Evolutionary conservation across 2,113 vertebrate species (phyloP), one percentile per base, ranked within the genome.

Genomic region (Oncorhynchus mykiss): DNA sequence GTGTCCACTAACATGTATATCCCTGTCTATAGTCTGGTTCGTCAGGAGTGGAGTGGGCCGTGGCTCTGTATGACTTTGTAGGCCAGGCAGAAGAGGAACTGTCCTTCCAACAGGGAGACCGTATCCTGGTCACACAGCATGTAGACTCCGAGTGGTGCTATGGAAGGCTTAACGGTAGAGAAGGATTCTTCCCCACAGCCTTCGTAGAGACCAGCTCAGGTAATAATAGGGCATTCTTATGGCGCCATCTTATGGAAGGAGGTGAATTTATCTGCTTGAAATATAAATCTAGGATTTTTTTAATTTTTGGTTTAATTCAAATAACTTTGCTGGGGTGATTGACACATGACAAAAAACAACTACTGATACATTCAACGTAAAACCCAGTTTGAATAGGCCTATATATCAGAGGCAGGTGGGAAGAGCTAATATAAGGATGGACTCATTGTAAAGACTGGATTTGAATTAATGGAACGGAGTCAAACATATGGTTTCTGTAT

Each of bases 161-260:
- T 51, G 98, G 97, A 62, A 91, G 92, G 70, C 86, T 97, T 72
- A 92, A 91, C 0, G 93, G 92, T 78, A 93, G 84, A 70, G 95
- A 98, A 77, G 98, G 97, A 2, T 89, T 96, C 79, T 97, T 99
- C 84, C 97, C 98, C 0, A 88, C 84, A 0, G 90, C 91, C 18
- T 99, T 95, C 72, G 95, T 96, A 73, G 90, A 92, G 70, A 82
- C 73, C 78, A 88, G 79, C 70, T 60, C 93, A 91, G 96, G 96
- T 98, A 48, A 48, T 22, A 70, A n/a, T 12, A 27, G 65, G 1
- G 65, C 13, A 12, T 22, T 67, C 22, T 67, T 5, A 67, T 27
- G 4, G 65, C 24, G 5, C 25, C 65, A 22, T 29, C 65, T 14
- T 27, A 14, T 67, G 65, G 65, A 9, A 1, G 59, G 7, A 62